These are phyloP conservation scores for Acleris literana DNA, from an alignment of 2,888 invertebrate species.

Conservation along the genomic window DNA sequence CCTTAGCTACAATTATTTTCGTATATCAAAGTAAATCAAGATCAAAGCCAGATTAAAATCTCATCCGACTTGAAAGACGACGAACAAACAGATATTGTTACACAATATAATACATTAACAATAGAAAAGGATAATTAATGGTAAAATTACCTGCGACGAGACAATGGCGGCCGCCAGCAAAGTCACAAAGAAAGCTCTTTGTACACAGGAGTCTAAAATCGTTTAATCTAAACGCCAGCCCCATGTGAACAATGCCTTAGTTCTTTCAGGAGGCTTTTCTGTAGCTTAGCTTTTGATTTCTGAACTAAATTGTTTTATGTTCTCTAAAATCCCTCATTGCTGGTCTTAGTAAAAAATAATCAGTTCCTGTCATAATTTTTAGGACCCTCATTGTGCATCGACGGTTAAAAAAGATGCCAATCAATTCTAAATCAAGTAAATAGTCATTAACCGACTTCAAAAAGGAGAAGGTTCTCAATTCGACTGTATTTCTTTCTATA, in stretches of 20 bases:
- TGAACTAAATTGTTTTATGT: neutral
- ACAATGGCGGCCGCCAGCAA: constrained; percentile 11
- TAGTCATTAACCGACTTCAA: too few species aligned
- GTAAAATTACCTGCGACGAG: constrained; percentile 20
- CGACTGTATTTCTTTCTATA: too few species aligned
- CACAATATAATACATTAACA: constrained; percentile 11
- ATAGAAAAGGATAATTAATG: constrained; percentile 19
- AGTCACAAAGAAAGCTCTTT: constrained; percentile 19
- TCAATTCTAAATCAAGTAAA: too few species aligned
- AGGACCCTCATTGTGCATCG: too few species aligned
- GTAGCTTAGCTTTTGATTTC: neutral
- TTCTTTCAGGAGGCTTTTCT: constrained; percentile 6
- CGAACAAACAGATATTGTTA: neutral
- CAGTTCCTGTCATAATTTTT: too few species aligned
- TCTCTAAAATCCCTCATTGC: neutral
- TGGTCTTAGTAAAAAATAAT: too few species aligned
- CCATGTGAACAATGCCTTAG: constrained; percentile 9
- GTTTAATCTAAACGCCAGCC: constrained; percentile 14
- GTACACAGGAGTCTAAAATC: constrained; percentile 5
- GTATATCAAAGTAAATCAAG: too few species aligned
- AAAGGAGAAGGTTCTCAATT: too few species aligned
- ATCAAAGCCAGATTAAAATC: neutral
- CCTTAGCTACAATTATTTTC: too few species aligned
- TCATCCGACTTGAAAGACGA: neutral
- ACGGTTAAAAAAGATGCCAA: too few species aligned